A percentile compares a stretch with the other conserved stretches of the same genome.
Evolutionary conservation across 2,113 vertebrate genomes (phyloP).

Genomic region (Bagarius yarrelli): DNA sequence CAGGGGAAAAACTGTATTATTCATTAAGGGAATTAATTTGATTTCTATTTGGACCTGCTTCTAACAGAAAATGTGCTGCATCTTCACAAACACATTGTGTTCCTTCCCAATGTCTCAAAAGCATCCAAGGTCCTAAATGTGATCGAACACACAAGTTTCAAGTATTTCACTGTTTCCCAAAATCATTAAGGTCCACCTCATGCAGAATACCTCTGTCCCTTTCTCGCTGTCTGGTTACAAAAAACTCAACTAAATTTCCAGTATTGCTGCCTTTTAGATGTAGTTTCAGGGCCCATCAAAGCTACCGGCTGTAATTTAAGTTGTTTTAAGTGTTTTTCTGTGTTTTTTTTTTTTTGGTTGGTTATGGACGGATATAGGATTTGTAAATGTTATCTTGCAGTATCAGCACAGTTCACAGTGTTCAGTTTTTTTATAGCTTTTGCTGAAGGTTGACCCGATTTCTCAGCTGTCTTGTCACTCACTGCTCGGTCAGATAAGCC

Average conservation of each 20-base stretch:
- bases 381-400: neutral
- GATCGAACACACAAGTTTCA: conserved; percentile 67
- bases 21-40: neutral
- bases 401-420: neutral
- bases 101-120: conserved; percentile 73
- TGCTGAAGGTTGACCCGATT: conserved; percentile 28
- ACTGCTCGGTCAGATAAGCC: conserved; percentile 3
- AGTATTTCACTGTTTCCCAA: conserved; percentile 59
- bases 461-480: conserved; percentile 36
- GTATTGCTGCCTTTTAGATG: conserved; percentile 63
- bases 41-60: neutral
- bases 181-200: conserved; percentile 23
- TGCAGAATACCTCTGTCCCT: conserved; percentile 46
- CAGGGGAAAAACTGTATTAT: neutral
- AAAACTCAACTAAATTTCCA: conserved; percentile 36
- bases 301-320: neutral
- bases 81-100: conserved; percentile 55
- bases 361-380: neutral
- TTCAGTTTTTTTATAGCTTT: conserved; percentile 9
- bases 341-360: neutral
- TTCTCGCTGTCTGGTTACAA: conserved; percentile 34
- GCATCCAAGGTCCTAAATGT: conserved; percentile 70
- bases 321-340: neutral
- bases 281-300: conserved; percentile 56
- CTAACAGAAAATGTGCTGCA: neutral